Evolutionary conservation across 1,140 invertebrate genomes (phyloP).

Genomic region (Tenebrio molitor): DNA sequence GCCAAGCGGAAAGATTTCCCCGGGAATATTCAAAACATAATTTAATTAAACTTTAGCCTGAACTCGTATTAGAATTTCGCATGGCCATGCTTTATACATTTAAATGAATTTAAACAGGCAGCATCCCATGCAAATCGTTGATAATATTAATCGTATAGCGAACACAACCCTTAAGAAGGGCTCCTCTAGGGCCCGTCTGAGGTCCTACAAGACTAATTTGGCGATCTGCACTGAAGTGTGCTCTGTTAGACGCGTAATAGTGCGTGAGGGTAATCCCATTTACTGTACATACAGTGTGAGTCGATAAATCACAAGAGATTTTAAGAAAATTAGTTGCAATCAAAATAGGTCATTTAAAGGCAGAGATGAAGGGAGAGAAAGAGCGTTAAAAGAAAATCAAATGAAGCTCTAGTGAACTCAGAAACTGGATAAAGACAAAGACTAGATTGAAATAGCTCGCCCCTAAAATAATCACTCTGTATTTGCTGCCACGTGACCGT

Average conservation of each 20-base stretch:
- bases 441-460: too few relatives aligned
- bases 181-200: neutral
- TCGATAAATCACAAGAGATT: too few relatives aligned
- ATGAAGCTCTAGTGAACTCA: too few relatives aligned
- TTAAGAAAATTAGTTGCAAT: too few relatives aligned
- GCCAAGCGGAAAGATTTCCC: neutral
- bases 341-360: too few relatives aligned
- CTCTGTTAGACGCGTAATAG: conserved; percentile 5
- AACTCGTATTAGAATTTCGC: conserved; percentile 30
- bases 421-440: too few relatives aligned
- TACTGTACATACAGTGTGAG: conserved; percentile 17
- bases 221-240: neutral
- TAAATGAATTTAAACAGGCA: conserved; percentile 30
- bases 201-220: neutral
- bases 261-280: conserved; percentile 1
- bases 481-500: neutral
- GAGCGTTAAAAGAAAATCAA: too few relatives aligned
- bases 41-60: conserved; percentile 22
- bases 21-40: conserved; percentile 21
- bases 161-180: neutral
- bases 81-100: conserved; percentile 22
- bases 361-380: too few relatives aligned
- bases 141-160: conserved; percentile 25
- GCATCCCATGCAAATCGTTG: conserved; percentile 9
- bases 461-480: too few relatives aligned